phyloP scores from a whole-genome alignment of 2,888 invertebrate species.

The Tinea semifulvella region DNA sequence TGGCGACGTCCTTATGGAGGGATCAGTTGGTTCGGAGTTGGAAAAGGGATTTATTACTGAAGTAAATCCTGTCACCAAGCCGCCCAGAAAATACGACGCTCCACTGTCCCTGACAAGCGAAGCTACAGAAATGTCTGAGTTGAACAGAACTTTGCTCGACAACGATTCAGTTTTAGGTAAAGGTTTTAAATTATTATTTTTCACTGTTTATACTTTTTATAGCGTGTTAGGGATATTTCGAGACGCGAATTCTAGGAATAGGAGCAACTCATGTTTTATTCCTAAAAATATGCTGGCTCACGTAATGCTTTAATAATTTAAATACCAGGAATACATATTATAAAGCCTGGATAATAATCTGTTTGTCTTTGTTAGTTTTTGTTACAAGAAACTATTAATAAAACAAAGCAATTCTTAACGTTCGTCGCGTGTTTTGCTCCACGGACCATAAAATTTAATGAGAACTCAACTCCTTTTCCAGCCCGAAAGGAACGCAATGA shows the following conservation, averaged over 20 bases:
- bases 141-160: constrained; percentile 80
- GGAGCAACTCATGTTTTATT: no score
- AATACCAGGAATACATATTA: no score
- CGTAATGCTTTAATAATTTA: no score
- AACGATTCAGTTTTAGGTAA: constrained; percentile 78
- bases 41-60: constrained; percentile 83
- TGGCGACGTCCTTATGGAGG: constrained; percentile 74
- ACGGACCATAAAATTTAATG: constrained; percentile 28
- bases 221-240: no score
- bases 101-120: constrained; percentile 71
- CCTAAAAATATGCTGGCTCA: no score
- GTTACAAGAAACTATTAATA: no score
- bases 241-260: no score
- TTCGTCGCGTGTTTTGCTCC: constrained; percentile 17
- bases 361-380: no score
- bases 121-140: constrained; percentile 82
- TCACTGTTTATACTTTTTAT: no score
- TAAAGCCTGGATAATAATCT: no score
- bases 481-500: constrained; percentile 6
- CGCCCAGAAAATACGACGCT: constrained; percentile 77
- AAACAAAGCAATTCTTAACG: constrained; percentile 2
- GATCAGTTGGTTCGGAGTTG: constrained; percentile 77
- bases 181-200: no score
- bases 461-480: constrained; percentile 21
- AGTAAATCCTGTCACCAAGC: constrained; percentile 84